Evolutionary conservation across 2,113 vertebrate species (phyloP).

Genomic region (Passer domesticus): DNA sequence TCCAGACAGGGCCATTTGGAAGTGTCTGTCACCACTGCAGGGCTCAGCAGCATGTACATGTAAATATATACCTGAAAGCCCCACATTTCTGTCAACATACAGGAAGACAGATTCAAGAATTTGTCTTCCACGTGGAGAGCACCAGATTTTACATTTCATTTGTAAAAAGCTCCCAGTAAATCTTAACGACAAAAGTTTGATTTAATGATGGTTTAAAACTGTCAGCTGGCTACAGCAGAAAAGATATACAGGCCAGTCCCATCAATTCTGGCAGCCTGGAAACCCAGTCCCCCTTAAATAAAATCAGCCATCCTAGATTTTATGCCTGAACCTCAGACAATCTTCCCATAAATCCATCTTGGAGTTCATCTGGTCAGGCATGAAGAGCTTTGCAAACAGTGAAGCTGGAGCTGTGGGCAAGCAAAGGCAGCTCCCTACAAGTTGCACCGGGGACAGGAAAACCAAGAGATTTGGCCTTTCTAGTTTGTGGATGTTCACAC

Average conservation of each 20-base stretch:
- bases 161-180: slow-evolving; percentile 4
- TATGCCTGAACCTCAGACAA: background rate
- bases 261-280: background rate
- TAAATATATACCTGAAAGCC: background rate
- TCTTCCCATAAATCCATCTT: background rate
- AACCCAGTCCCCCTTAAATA: background rate
- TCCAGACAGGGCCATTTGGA: background rate
- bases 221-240: slow-evolving; percentile 15
- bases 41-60: background rate
- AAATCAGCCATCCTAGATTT: background rate
- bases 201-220: slow-evolving; percentile 38
- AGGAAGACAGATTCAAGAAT: background rate
- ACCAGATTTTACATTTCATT: slow-evolving; percentile 26
- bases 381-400: background rate
- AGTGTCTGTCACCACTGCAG: background rate
- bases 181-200: background rate
- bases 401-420: background rate
- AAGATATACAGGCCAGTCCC: background rate
- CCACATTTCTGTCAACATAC: background rate
- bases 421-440: background rate
- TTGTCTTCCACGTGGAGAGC: background rate
- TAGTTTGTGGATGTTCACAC: background rate
- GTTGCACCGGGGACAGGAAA: background rate
- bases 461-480: background rate
- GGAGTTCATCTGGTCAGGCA: background rate